Base-by-base conservation (phyloP, 2,888 invertebrate genomes). In the Empis livida region DNA sequence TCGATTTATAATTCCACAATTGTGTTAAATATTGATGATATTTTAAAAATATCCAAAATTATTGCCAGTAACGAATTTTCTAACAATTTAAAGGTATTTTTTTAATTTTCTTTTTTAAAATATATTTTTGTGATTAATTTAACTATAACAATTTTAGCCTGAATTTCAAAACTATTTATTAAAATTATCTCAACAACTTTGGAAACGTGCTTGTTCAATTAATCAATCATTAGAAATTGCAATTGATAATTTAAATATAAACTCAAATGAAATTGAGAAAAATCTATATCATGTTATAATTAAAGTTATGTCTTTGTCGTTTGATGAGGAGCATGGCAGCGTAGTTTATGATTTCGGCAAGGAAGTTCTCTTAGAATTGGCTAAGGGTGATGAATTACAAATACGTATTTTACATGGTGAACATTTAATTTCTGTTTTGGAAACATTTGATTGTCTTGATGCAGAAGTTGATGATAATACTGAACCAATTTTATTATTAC, bases 401-500 rank as follows among this genome's bases (percentile, higher is more conserved):
- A n/a, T 57, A n/a, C 52, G 47, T 1, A 42, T 51, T 9, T 45
- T 68, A 2, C 67, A 70, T 39, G 56, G 58, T 16, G 56, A 55
- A 10, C 62, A 61, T 52, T 58, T 68, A 14, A 39, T 38, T 2
- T 27, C 55, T 13, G 60, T 61, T 1, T 53, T 70, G 2, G 49
- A 53, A 2, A 61, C 60, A 47, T 62, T 68, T 20, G 57, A 63
- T 3, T 59, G 61, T 41, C 51, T 68, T 14, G 68, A 70, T 51
- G 61, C 60, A 1, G 49, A 51, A 1, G 49, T 64, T 11, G 65
- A 65, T n/a, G 63, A 61, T 3, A 54, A 57, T 10, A 60, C 61
- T 2, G 68, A 67, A 43, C 65, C 67, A 0, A 61, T 70, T 13
- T 42, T 64, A 31, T 46, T 70, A 40, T 55, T 70, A 4, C 55